Base-by-base conservation (phyloP, 2,888 invertebrate species). In the Tenthredo livida region DNA sequence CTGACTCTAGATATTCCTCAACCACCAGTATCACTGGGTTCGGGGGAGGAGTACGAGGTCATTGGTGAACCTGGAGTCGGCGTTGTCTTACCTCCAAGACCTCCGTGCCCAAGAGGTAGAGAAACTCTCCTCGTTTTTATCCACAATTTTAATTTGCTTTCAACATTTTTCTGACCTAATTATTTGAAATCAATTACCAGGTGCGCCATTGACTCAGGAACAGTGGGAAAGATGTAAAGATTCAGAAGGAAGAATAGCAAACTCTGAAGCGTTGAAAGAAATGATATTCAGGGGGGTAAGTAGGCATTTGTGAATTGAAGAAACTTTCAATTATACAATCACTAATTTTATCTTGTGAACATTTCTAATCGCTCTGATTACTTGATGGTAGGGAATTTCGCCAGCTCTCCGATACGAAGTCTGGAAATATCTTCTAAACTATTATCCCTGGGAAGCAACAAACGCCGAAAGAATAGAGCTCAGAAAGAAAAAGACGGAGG, bases 391-490 rank as follows among this genome's bases (percentile, higher is more conserved):
- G 97, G 98, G 98, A 82, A 95, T 98, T 33, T 96, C 96, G 15
- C 96, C 96, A 85, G 94, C 95, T 4, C 94, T 98, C 86, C 94
- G 98, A 21, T 94, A 95, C 21, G 97, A 97, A 89, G 97, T 98
- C 0, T 99, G 99, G 99, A 99, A 99, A 92, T 99, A 97, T 93
- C 95, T 99, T 4, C 94, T 99, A 0, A 97, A 97, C 88, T 98
- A 97, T 92, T 97, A 97, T 91, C 96, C 96, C 0, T 99, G 98
- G 98, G 94, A 96, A 86, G 97, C 97, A 88, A 97, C 97, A 0
- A 95, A 95, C 82, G 92, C 95, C 15, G 96, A 98, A 89, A 95
- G 98, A 85, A 95, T 95, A 87, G 95, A 95, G 86, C 93, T 97
- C 54, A 95, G 96, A 54, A 96, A 96, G 90, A 94, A 95, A 88